Conservation (phyloP, 2,797 vertebrate genomes). For the Poecile montanus region DNA sequence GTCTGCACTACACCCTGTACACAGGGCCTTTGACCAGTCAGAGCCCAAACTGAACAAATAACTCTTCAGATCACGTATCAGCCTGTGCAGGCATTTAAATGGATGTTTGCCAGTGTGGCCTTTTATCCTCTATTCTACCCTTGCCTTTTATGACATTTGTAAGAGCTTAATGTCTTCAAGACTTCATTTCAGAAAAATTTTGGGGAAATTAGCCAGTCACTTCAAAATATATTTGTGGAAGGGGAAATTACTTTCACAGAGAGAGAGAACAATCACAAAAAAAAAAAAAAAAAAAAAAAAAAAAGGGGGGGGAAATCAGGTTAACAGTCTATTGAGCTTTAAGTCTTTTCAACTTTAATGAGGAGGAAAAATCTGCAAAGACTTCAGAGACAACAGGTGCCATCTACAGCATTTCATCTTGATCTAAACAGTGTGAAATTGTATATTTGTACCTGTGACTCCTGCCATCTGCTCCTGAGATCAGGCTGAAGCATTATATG, state of each 20-base stretch:
- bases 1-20: not conserved
- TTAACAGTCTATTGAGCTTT: not conserved
- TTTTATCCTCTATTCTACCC: not conserved
- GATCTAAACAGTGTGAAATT: constrained; percentile 29
- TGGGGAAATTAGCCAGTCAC: not conserved
- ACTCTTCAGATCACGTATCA: not conserved
- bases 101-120: not conserved
- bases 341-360: not conserved
- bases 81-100: not conserved
- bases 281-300: not conserved
- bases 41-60: not conserved
- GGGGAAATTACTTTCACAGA: not conserved
- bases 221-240: not conserved
- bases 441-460: constrained; percentile 34
- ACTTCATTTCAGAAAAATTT: not conserved
- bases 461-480: constrained; percentile 32
- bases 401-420: not conserved
- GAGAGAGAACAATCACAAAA: not conserved
- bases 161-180: not conserved
- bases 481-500: not conserved
- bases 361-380: not conserved
- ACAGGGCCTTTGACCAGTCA: not conserved
- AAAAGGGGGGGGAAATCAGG: not conserved
- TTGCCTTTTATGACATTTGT: not conserved
- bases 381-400: constrained; percentile 23